Percentiles rank a stretch among this genome's conserved stretches.
phyloP scores from a whole-genome alignment of 1,140 invertebrate species.

The Rhynchophorus ferrugineus region DNA sequence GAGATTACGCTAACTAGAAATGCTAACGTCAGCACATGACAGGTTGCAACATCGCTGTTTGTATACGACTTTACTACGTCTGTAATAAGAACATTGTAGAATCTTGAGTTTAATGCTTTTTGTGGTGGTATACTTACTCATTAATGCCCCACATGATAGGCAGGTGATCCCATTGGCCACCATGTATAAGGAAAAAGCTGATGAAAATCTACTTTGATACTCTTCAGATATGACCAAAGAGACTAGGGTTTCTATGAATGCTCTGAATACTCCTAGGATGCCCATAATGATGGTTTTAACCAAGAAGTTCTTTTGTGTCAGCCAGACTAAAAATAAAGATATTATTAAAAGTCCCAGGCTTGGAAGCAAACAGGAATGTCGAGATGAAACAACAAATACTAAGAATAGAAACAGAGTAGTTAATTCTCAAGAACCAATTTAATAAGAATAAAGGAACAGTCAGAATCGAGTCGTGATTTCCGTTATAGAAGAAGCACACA shows the following conservation, averaged over 20 bases:
- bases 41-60: conserved; percentile 28
- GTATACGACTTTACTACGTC: conserved; percentile 27
- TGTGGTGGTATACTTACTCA: conserved; percentile 19
- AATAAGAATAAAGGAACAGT: too few relatives aligned
- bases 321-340: conserved; percentile 5
- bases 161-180: conserved; percentile 24
- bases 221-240: conserved; percentile 29
- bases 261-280: conserved; percentile 22
- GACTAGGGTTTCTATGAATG: conserved; percentile 30
- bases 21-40: conserved; percentile 29
- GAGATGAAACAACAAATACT: too few relatives aligned
- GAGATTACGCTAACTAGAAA: conserved; percentile 24
- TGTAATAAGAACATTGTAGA: conserved; percentile 15
- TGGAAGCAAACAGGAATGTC: too few relatives aligned
- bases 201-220: conserved; percentile 27
- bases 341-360: too few relatives aligned
- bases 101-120: neutral
- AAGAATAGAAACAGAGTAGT: too few relatives aligned
- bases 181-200: conserved; percentile 33
- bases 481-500: too few relatives aligned
- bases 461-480: too few relatives aligned
- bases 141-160: conserved; percentile 25
- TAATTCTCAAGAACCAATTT: too few relatives aligned
- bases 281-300: conserved; percentile 17
- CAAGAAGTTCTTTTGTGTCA: conserved; percentile 3